phyloP scores from a whole-genome alignment of 1,140 invertebrate genomes.

The Zaprionus ghesquierei region DNA sequence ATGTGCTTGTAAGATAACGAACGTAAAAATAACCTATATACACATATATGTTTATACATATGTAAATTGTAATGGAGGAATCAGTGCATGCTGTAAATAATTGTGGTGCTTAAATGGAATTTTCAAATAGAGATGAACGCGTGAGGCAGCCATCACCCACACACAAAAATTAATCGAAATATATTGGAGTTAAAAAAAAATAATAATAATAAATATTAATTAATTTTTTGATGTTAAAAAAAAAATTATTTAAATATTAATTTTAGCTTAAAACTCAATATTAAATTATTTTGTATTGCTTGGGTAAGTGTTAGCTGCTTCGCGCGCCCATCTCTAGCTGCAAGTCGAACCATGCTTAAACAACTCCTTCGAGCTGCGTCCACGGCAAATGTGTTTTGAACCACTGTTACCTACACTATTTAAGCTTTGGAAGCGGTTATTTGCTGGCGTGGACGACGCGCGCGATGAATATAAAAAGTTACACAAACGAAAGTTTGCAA shows the following conservation, averaged over 20 bases:
- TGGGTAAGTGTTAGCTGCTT: too few relatives aligned
- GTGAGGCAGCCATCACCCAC: not conserved
- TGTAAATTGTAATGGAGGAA: constrained; percentile 1
- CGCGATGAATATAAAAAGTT: constrained; percentile 41
- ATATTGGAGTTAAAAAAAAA: not conserved
- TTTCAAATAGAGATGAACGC: not conserved
- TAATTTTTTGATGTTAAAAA: too few relatives aligned
- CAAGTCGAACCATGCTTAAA: not conserved
- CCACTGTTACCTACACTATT: constrained; percentile 10
- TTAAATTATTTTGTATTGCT: too few relatives aligned
- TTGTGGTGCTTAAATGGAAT: not conserved
- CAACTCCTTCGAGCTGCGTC: not conserved
- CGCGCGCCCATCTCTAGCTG: not conserved
- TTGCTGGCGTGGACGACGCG: constrained; percentile 30
- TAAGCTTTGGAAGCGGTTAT: constrained; percentile 17
- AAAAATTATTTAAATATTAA: not conserved
- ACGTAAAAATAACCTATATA: not conserved
- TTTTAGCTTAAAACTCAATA: not conserved
- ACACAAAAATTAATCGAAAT: not conserved
- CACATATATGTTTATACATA: too few relatives aligned
- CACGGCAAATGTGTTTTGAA: not conserved
- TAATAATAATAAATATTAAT: not conserved
- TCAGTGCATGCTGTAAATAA: not conserved
- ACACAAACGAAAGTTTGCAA: constrained; percentile 53
- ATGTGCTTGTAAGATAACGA: constrained; percentile 10